Percentiles rank a stretch among this genome's conserved stretches.
These are phyloP conservation scores for Misgurnus anguillicaudatus DNA, from an alignment of 2,113 vertebrate species.

Conservation along the genomic window DNA sequence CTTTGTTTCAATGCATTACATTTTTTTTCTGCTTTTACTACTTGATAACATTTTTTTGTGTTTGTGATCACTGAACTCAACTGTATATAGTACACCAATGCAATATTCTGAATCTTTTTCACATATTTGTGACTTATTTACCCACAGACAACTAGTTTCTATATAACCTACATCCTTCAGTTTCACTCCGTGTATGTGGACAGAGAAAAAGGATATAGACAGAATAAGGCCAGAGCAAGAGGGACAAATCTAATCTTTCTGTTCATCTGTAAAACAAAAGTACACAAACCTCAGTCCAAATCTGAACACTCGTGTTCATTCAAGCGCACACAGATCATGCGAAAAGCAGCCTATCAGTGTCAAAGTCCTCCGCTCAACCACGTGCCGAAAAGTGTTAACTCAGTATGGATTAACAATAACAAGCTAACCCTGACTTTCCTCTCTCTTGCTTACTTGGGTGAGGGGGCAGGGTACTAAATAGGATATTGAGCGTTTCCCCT, in stretches of 20 bases:
- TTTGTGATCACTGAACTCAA: no score
- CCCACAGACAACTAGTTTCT: background rate
- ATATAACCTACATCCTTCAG: conserved; percentile 60
- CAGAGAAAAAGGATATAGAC: conserved; percentile 57
- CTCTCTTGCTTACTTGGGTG: conserved; percentile 6
- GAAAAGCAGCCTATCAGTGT: background rate
- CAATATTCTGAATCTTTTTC: background rate
- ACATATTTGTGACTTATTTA: no score
- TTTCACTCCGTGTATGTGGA: conserved; percentile 51
- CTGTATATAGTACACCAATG: background rate
- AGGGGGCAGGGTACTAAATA: conserved; percentile 39
- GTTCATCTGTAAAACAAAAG: background rate
- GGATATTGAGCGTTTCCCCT: conserved; percentile 63
- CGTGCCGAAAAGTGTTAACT: conserved; percentile 27
- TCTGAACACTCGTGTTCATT: background rate
- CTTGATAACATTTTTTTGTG: no score
- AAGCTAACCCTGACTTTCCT: conserved; percentile 7
- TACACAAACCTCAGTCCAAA: background rate
- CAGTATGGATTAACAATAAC: conserved; percentile 48
- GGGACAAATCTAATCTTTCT: conserved; percentile 5
- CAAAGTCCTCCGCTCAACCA: background rate
- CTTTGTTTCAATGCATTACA: no score
- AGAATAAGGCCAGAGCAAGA: conserved; percentile 62
- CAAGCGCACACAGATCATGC: background rate
- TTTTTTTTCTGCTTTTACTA: no score